Evolutionary conservation across 1,140 invertebrate genomes (phyloP).

Genomic region (Spodoptera litura): DNA sequence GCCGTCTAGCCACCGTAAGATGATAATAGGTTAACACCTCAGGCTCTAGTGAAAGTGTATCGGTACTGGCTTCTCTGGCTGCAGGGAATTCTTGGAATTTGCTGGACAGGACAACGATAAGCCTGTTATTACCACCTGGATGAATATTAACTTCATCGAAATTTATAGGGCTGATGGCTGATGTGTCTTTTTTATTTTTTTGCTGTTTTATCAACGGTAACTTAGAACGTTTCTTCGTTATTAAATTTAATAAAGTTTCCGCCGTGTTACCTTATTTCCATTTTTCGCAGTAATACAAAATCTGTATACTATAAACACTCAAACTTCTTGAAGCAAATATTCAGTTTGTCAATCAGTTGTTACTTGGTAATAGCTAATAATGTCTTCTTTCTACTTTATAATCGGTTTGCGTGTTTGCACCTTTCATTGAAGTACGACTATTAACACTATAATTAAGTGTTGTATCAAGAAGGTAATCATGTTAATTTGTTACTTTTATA

Average conservation of each 20-base stretch:
- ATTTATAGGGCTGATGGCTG: not conserved
- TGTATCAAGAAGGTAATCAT: not conserved
- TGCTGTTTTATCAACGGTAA: not conserved
- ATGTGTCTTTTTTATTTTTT: not conserved
- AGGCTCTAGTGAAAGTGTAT: slow-evolving; percentile 66
- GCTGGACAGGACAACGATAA: not conserved
- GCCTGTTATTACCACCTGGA: not conserved
- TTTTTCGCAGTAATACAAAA: too few species aligned
- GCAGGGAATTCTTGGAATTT: slow-evolving; percentile 26
- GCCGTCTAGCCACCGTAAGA: slow-evolving; percentile 56
- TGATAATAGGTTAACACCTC: slow-evolving; percentile 67
- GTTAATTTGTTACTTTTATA: slow-evolving; percentile 9
- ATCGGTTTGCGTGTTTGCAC: slow-evolving; percentile 12
- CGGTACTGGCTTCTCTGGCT: slow-evolving; percentile 9
- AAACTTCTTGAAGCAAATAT: not conserved
- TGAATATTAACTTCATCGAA: slow-evolving; percentile 6
- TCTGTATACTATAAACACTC: too few species aligned
- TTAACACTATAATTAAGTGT: slow-evolving; percentile 8
- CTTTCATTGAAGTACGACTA: not conserved
- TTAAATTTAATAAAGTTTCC: too few species aligned
- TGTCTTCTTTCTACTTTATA: not conserved
- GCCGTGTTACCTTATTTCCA: too few species aligned
- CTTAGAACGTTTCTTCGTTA: too few species aligned
- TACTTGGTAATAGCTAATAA: not conserved
- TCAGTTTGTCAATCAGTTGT: not conserved